Evolutionary conservation across 2,888 invertebrate genomes (phyloP).

Genomic region (Yponomeuta cagnagella): DNA sequence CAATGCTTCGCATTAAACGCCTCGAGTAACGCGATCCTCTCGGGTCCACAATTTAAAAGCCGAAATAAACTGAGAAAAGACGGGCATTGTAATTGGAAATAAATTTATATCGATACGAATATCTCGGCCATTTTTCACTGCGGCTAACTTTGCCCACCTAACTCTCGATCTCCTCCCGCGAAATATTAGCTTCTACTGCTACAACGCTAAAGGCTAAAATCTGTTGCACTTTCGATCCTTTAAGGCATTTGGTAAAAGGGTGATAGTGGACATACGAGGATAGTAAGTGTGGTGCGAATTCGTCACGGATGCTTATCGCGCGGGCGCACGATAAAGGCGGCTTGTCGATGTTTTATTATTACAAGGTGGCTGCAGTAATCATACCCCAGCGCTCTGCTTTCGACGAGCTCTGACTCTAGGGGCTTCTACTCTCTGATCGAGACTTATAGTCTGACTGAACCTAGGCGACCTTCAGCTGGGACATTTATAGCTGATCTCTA

Average conservation of each 20-base stretch:
- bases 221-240: neutral
- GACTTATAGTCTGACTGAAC: neutral
- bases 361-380: conserved; percentile 53
- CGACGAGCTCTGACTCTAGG: conserved; percentile 38
- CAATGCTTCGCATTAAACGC: conserved; percentile 10
- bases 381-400: conserved; percentile 50
- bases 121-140: conserved; percentile 46
- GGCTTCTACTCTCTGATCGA: neutral
- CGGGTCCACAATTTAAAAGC: conserved; percentile 24
- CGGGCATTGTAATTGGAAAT: conserved; percentile 62
- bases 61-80: conserved; percentile 44
- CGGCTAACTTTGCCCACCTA: conserved; percentile 5
- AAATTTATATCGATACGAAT: conserved; percentile 63
- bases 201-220: conserved; percentile 20
- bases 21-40: conserved; percentile 10
- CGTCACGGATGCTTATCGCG: conserved; percentile 74
- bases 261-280: conserved; percentile 32
- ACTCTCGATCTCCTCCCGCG: neutral
- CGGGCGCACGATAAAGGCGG: conserved; percentile 67
- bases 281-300: conserved; percentile 64
- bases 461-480: neutral
- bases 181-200: neutral
- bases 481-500: too few relatives aligned
- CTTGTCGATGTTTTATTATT: conserved; percentile 66
- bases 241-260: conserved; percentile 26